Evolutionary conservation across 2,113 vertebrate genomes (phyloP).

Genomic region (Hypomesus transpacificus): DNA sequence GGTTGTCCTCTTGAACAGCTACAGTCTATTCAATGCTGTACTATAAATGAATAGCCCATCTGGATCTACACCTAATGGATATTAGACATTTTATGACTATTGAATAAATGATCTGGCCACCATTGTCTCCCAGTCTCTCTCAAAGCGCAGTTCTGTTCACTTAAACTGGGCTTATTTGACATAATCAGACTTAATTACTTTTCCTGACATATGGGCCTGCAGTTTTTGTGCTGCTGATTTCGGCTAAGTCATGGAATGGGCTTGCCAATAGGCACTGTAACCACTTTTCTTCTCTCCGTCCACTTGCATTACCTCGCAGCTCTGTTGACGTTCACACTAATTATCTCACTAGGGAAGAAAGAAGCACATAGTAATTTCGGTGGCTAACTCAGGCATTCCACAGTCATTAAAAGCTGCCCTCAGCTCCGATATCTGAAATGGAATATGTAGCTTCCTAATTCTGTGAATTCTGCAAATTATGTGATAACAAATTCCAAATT

Average conservation of each 20-base stretch:
- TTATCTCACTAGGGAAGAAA: constrained; percentile 51
- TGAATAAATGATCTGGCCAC: not conserved
- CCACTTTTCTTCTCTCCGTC: constrained; percentile 9
- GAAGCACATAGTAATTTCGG: constrained; percentile 47
- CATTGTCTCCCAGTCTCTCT: not conserved
- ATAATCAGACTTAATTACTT: constrained; percentile 61
- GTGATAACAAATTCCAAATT: too few relatives aligned
- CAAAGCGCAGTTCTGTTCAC: constrained; percentile 26
- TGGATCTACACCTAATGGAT: not conserved
- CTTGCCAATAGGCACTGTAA: constrained; percentile 45
- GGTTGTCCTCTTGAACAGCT: too few relatives aligned
- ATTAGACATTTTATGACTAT: not conserved
- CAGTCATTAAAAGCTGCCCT: constrained; percentile 63
- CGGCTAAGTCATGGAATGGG: constrained; percentile 16
- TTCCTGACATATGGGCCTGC: constrained; percentile 39
- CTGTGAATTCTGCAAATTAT: not conserved
- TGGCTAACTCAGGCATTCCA: constrained; percentile 42
- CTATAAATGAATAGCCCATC: not conserved
- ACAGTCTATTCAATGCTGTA: not conserved
- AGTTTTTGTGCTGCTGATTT: constrained; percentile 18
- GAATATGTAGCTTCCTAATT: not conserved
- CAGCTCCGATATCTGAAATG: constrained; percentile 25
- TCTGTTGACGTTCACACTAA: constrained; percentile 56
- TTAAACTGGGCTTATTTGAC: constrained; percentile 48
- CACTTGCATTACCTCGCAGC: constrained; percentile 53